phyloP scores from a whole-genome alignment of 2,888 invertebrate genomes.

The Priocnemis perturbator region DNA sequence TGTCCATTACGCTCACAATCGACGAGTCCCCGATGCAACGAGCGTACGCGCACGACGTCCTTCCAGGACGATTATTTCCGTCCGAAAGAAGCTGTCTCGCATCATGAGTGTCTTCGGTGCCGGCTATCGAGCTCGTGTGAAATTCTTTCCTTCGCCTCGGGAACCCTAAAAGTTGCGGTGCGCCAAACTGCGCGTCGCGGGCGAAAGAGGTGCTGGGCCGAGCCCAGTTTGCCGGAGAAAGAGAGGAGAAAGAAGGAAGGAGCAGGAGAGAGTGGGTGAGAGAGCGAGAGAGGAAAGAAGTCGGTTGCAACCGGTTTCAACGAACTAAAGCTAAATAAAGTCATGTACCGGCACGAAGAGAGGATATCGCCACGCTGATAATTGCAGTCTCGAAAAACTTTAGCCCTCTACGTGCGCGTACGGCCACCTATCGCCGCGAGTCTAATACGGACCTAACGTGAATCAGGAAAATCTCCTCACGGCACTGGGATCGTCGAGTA shows the following conservation, averaged over 20 bases:
- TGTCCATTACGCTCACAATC: no score
- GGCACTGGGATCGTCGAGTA: no score
- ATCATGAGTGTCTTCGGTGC: slow-evolving; percentile 29
- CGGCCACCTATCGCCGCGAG: no score
- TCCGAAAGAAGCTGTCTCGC: slow-evolving; percentile 41
- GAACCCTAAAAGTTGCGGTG: slow-evolving; percentile 53
- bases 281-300: slow-evolving; percentile 38
- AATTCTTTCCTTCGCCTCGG: slow-evolving; percentile 49
- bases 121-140: slow-evolving; percentile 36
- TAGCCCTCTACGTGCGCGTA: neutral
- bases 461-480: no score
- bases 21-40: neutral
- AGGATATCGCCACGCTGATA: slow-evolving; percentile 48
- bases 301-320: slow-evolving; percentile 64
- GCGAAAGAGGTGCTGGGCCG: slow-evolving; percentile 10
- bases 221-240: neutral
- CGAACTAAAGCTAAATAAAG: slow-evolving; percentile 65
- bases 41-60: neutral
- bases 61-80: slow-evolving; percentile 28
- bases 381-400: slow-evolving; percentile 42
- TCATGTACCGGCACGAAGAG: slow-evolving; percentile 51
- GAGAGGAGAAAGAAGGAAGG: neutral
- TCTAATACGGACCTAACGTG: no score
- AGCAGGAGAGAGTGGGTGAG: neutral
- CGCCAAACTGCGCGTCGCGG: slow-evolving; percentile 43